Percentiles rank a stretch among this genome's conserved stretches.
phyloP scores from a whole-genome alignment of 1,140 invertebrate genomes.

The Brachionus plicatilis region DNA sequence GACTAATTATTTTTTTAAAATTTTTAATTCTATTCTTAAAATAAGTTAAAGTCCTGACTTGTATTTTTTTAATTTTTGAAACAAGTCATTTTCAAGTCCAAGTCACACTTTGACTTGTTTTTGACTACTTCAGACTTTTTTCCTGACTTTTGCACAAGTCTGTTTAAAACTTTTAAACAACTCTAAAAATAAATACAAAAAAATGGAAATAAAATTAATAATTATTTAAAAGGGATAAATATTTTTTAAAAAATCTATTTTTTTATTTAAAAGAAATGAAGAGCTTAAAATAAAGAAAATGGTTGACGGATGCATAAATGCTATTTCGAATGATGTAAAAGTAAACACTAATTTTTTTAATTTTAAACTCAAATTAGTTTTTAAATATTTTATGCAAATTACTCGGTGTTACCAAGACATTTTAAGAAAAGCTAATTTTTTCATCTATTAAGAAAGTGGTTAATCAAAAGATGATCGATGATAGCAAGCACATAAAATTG shows the following conservation, averaged over 20 bases:
- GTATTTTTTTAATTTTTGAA: too few relatives aligned
- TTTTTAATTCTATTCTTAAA: too few relatives aligned
- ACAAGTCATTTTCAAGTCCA: too few relatives aligned
- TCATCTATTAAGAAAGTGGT: slow-evolving; percentile 20
- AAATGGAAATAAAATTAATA: too few relatives aligned
- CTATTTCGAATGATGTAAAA: slow-evolving; percentile 32
- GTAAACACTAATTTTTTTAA: neutral
- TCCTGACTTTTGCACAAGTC: too few relatives aligned
- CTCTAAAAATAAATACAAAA: too few relatives aligned
- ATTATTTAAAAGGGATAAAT: neutral
- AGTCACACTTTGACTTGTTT: too few relatives aligned
- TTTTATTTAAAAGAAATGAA: neutral
- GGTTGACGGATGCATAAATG: slow-evolving; percentile 17
- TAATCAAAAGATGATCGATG: slow-evolving; percentile 26
- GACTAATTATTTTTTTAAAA: too few relatives aligned
- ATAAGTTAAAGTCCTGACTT: too few relatives aligned
- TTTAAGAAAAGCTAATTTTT: neutral
- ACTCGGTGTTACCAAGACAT: neutral
- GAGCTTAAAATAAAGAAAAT: neutral
- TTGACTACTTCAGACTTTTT: too few relatives aligned
- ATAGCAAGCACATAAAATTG: slow-evolving; percentile 7
- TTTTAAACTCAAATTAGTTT: neutral
- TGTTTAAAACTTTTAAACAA: too few relatives aligned
- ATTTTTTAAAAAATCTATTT: neutral
- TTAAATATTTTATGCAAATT: neutral